Percentiles rank a stretch among this genome's conserved stretches.
These are phyloP conservation scores for Bombus waltoni DNA, from an alignment of 1,140 invertebrate genomes.

Conservation along the genomic window DNA sequence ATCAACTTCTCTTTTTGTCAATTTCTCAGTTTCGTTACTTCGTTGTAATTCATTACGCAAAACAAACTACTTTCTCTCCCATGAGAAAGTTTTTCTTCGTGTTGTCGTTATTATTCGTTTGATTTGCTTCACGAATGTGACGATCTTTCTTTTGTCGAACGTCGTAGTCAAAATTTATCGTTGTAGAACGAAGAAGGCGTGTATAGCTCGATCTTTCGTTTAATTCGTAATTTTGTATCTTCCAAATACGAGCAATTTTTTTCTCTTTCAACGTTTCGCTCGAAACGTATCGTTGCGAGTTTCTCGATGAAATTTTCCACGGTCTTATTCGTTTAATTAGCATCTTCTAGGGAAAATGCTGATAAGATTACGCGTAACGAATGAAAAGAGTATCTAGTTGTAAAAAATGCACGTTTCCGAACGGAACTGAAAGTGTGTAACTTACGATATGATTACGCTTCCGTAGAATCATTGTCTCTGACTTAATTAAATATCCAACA, in stretches of 20 bases:
- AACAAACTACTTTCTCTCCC: no score
- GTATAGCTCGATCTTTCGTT: background rate
- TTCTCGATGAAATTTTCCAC: background rate
- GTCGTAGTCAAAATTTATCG: no score
- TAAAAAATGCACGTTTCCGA: background rate
- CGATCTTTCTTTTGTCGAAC: no score
- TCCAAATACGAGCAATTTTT: background rate
- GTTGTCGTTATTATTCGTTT: no score
- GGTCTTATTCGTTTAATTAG: background rate
- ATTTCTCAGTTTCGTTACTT: no score
- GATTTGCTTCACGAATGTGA: no score
- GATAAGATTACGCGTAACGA: background rate
- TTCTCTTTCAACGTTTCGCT: background rate
- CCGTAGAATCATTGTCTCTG: background rate
- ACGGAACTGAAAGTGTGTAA: background rate
- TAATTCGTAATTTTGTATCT: background rate
- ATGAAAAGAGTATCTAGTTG: background rate
- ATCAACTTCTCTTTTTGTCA: no score
- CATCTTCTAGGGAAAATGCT: background rate
- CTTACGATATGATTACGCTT: background rate
- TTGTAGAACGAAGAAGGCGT: no score
- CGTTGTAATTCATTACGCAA: no score
- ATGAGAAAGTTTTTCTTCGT: no score
- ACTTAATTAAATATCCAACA: background rate
- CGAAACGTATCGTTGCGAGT: background rate